phyloP scores from a whole-genome alignment of 2,113 vertebrate genomes.

The Phalacrocorax pelagicus region DNA sequence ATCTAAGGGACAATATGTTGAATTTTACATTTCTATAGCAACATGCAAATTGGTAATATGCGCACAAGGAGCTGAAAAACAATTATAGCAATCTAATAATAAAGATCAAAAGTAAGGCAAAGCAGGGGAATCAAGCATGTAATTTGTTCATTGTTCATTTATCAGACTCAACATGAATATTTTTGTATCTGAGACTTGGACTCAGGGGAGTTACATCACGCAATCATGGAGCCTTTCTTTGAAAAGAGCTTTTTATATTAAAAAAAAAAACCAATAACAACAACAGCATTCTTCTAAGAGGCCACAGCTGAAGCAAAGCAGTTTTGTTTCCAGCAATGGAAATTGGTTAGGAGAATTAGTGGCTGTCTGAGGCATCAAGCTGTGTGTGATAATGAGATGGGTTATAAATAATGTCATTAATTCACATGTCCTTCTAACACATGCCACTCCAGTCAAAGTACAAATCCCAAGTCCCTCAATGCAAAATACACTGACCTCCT shows the following conservation, averaged over 20 bases:
- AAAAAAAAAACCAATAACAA: background rate
- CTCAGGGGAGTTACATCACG: background rate
- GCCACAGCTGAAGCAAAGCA: constrained; percentile 27
- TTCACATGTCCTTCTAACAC: constrained; percentile 69
- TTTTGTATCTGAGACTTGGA: background rate
- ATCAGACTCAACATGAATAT: background rate
- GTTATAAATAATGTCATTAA: constrained; percentile 79
- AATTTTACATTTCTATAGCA: constrained; percentile 5
- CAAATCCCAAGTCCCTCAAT: constrained; percentile 8
- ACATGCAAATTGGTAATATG: background rate
- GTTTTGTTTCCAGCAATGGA: constrained; percentile 60
- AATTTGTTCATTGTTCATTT: constrained; percentile 51
- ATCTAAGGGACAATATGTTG: background rate
- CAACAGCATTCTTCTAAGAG: background rate
- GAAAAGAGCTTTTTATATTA: background rate
- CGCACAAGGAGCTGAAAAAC: background rate
- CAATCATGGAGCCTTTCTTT: background rate
- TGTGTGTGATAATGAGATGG: constrained; percentile 73
- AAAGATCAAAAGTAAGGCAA: constrained; percentile 33
- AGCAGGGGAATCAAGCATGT: constrained; percentile 5
- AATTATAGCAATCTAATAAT: constrained; percentile 23
- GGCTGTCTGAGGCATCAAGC: constrained; percentile 69
- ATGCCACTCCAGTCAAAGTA: constrained; percentile 43
- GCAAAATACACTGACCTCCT: background rate
- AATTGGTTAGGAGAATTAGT: constrained; percentile 72